A percentile compares a stretch with the other conserved stretches of the same genome.
Conservation (phyloP, 2,797 vertebrate genomes). For the Tragelaphus oryx region DNA sequence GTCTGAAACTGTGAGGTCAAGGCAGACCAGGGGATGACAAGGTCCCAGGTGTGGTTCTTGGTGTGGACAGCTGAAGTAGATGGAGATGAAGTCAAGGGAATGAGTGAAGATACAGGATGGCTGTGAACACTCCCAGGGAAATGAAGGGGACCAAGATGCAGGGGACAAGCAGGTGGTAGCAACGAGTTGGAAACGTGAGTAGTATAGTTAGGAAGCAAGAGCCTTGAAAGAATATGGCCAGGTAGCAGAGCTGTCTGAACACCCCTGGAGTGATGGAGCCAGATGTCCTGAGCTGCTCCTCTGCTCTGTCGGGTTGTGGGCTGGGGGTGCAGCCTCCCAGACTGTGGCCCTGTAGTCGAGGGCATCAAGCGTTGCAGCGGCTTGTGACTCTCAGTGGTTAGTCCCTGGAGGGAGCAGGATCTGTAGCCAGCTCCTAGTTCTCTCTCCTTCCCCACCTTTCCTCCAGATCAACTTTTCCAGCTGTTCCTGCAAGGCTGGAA, state of each 20-base stretch:
- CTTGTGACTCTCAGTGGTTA: not conserved
- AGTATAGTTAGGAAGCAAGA: not conserved
- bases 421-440: not conserved
- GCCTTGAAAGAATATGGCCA: not conserved
- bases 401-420: not conserved
- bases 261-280: not conserved
- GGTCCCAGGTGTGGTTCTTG: not conserved
- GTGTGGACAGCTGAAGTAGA: not conserved
- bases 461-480: conserved; percentile 33
- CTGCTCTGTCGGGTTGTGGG: not conserved
- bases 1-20: not conserved
- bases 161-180: not conserved
- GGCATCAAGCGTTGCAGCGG: not conserved
- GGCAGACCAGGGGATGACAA: not conserved
- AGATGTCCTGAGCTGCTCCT: not conserved
- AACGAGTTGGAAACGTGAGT: not conserved
- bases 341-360: not conserved
- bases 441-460: not conserved
- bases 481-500: conserved; percentile 41
- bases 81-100: not conserved
- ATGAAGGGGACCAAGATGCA: not conserved
- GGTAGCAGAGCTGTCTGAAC: not conserved
- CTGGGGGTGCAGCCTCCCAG: not conserved
- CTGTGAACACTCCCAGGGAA: not conserved
- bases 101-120: not conserved